Conservation (phyloP, 1,140 invertebrate species). For the Carposina sasakii region DNA sequence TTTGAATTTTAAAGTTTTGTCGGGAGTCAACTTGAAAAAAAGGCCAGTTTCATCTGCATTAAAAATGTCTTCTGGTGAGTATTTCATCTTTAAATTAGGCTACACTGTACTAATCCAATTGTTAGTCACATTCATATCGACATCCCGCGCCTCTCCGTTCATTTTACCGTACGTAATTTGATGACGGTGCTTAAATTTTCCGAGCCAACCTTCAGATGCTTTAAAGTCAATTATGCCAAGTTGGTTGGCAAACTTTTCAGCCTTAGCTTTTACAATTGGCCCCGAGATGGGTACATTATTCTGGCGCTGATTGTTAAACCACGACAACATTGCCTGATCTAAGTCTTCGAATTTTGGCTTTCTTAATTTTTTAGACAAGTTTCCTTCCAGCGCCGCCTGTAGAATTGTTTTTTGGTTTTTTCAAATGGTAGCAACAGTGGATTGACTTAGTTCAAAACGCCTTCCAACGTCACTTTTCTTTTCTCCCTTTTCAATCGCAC, state of each 20-base stretch:
- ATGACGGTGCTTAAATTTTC: not conserved
- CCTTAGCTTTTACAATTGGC: slow-evolving; percentile 40
- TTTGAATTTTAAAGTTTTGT: slow-evolving; percentile 40
- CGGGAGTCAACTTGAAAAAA: slow-evolving; percentile 47
- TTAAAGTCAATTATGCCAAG: slow-evolving; percentile 32
- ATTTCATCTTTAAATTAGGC: slow-evolving; percentile 6
- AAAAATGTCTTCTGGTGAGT: slow-evolving; percentile 51
- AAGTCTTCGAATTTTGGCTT: slow-evolving; percentile 36
- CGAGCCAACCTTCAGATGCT: slow-evolving; percentile 36
- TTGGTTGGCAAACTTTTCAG: slow-evolving; percentile 34
- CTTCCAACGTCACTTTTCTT: slow-evolving; percentile 17
- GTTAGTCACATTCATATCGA: not conserved
- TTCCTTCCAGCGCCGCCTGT: slow-evolving; percentile 15
- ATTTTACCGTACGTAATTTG: not conserved
- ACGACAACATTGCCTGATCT: slow-evolving; percentile 35
- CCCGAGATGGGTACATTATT: slow-evolving; percentile 40
- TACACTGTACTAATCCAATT: not conserved
- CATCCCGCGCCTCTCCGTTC: not conserved
- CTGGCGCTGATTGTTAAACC: slow-evolving; percentile 36
- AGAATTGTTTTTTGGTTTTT: too few species aligned
- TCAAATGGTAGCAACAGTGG: slow-evolving; percentile 21
- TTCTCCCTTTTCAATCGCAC: slow-evolving; percentile 20
- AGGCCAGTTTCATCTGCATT: slow-evolving; percentile 67
- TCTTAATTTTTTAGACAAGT: slow-evolving; percentile 23
- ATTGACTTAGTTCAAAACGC: slow-evolving; percentile 13